A percentile compares a stretch with the other conserved stretches of the same genome.
phyloP scores from a whole-genome alignment of 2,888 invertebrate species.

The Galerucella nymphaeae region DNA sequence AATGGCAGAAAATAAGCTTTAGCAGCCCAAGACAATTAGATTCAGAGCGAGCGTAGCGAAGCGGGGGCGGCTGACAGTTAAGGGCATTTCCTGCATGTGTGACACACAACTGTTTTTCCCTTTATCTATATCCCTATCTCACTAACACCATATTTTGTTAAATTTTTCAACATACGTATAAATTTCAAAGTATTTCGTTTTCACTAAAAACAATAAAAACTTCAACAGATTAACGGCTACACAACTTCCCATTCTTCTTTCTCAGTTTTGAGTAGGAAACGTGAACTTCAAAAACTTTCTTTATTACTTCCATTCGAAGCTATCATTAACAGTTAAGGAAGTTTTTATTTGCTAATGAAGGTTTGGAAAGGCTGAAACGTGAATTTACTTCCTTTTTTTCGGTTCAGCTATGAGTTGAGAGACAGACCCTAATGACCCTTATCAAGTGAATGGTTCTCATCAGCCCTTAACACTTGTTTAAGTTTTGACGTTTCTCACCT shows the following conservation, averaged over 20 bases:
- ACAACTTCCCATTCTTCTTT: neutral
- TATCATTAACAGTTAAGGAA: conserved; percentile 33
- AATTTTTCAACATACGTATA: too few relatives aligned
- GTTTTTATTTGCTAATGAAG: conserved; percentile 33
- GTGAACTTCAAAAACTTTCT: conserved; percentile 26
- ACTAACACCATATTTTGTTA: too few relatives aligned
- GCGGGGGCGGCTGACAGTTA: too few relatives aligned
- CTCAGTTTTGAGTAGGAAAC: conserved; percentile 20
- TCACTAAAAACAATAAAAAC: neutral
- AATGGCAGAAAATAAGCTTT: too few relatives aligned
- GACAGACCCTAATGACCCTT: neutral
- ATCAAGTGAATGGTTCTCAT: conserved; percentile 1
- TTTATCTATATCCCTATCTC: too few relatives aligned
- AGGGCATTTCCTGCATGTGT: too few relatives aligned
- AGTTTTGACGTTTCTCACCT: neutral
- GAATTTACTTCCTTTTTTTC: neutral
- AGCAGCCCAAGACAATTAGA: too few relatives aligned
- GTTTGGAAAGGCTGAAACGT: conserved; percentile 18
- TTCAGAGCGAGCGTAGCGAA: too few relatives aligned
- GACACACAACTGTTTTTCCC: too few relatives aligned
- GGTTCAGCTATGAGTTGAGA: neutral
- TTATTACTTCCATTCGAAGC: conserved; percentile 26
- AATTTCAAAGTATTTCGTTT: neutral
- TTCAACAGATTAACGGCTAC: neutral
- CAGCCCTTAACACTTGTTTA: neutral